Evolutionary conservation across 2,888 invertebrate genomes (phyloP).

Genomic region (Hydriomena furcata): DNA sequence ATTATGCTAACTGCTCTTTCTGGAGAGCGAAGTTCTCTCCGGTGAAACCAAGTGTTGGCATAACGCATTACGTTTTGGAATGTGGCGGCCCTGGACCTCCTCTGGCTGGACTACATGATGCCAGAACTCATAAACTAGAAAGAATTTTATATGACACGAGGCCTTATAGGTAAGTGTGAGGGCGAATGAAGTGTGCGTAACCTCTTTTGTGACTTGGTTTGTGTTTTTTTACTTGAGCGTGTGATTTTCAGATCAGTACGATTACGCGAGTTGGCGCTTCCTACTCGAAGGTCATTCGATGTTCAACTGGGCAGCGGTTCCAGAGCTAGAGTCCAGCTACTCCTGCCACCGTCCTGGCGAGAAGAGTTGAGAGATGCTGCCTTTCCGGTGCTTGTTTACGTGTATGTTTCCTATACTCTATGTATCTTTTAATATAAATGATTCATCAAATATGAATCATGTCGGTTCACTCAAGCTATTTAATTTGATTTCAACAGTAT

Average conservation of each 20-base stretch:
- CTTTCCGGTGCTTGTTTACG: conserved; percentile 94
- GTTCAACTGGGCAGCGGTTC: conserved; percentile 93
- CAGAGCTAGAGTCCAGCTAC: conserved; percentile 93
- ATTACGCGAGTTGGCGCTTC: conserved; percentile 91
- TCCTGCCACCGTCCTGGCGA: conserved; percentile 94
- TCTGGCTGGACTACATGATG: conserved; percentile 90
- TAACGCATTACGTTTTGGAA: conserved; percentile 89
- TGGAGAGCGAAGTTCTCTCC: conserved; percentile 90
- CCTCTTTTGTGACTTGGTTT: too few relatives aligned
- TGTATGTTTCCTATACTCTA: conserved; percentile 79
- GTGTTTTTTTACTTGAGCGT: not conserved
- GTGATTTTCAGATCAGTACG: conserved; percentile 82
- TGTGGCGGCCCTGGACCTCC: conserved; percentile 97
- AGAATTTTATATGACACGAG: conserved; percentile 90
- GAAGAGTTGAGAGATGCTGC: conserved; percentile 93
- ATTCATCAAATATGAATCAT: too few relatives aligned
- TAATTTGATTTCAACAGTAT: not conserved
- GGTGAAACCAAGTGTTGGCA: conserved; percentile 70
- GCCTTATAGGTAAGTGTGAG: conserved; percentile 82
- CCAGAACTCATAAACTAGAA: conserved; percentile 89
- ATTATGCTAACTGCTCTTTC: conserved; percentile 94
- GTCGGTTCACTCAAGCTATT: not conserved
- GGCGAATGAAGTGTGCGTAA: not conserved
- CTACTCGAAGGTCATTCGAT: conserved; percentile 91
- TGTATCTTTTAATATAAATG: too few relatives aligned